These are phyloP conservation scores for Antheraea assamensis DNA, from an alignment of 2,888 invertebrate genomes.

Conservation along the genomic window DNA sequence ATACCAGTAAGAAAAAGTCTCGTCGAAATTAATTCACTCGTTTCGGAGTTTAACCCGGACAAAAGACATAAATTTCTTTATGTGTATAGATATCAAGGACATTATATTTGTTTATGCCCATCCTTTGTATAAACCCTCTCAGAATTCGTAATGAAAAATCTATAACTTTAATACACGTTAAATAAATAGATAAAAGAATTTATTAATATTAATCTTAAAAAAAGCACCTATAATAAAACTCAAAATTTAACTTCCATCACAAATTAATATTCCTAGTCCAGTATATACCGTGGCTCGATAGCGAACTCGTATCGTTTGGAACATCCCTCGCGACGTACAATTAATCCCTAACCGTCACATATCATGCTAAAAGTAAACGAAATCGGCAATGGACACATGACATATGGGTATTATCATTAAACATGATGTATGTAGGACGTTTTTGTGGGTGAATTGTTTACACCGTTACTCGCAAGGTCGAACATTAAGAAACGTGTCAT, in stretches of 20 bases:
- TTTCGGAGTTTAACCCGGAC: too few species aligned
- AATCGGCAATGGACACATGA: slow-evolving; percentile 22
- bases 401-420: slow-evolving; percentile 3
- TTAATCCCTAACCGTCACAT: neutral
- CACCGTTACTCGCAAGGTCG: slow-evolving; percentile 41
- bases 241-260: neutral
- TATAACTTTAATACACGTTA: neutral
- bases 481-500: slow-evolving; percentile 42
- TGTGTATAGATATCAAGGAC: too few species aligned
- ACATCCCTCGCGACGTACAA: neutral
- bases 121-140: too few species aligned
- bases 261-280: neutral
- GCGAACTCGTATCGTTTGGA: neutral
- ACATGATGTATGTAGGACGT: slow-evolving; percentile 9
- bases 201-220: neutral
- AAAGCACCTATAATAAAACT: neutral
- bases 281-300: neutral
- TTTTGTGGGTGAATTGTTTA: slow-evolving; percentile 33
- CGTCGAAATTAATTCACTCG: too few species aligned
- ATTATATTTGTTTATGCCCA: too few species aligned
- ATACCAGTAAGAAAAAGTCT: too few species aligned
- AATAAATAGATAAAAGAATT: neutral
- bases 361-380: slow-evolving; percentile 12
- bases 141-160: neutral
- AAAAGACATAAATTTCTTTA: too few species aligned